Conservation (phyloP, 2,797 vertebrate species). For the Carduelis carduelis region DNA sequence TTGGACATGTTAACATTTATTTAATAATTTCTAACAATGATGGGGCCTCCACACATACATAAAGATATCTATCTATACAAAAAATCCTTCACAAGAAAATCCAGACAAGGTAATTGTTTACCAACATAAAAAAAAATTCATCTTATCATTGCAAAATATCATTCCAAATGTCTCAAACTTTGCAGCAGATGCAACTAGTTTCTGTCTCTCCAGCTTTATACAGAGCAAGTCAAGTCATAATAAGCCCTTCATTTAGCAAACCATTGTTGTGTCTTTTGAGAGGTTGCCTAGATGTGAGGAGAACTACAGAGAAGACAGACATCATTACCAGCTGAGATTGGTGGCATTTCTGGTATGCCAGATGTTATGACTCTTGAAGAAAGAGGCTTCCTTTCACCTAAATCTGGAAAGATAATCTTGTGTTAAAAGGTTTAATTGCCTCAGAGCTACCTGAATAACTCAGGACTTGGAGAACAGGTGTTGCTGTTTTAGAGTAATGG, state of each 20-base stretch:
- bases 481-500: not conserved
- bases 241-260: not conserved
- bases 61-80: not conserved
- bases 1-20: not conserved
- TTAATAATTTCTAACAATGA: not conserved
- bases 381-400: conserved; percentile 15
- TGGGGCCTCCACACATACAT: not conserved
- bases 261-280: not conserved
- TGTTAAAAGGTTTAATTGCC: not conserved
- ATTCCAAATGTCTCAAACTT: not conserved
- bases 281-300: not conserved
- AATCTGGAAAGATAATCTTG: not conserved
- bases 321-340: conserved; percentile 22
- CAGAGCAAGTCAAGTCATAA: not conserved
- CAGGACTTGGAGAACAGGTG: not conserved
- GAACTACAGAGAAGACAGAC: not conserved
- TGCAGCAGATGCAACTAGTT: not conserved
- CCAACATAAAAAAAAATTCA: not conserved
- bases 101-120: not conserved
- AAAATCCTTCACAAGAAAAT: not conserved
- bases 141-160: not conserved
- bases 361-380: not conserved
- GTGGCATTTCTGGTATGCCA: conserved; percentile 13
- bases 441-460: not conserved
- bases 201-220: not conserved